phyloP scores from a whole-genome alignment of 2,797 vertebrate species.

The Phylloscopus collybita region DNA sequence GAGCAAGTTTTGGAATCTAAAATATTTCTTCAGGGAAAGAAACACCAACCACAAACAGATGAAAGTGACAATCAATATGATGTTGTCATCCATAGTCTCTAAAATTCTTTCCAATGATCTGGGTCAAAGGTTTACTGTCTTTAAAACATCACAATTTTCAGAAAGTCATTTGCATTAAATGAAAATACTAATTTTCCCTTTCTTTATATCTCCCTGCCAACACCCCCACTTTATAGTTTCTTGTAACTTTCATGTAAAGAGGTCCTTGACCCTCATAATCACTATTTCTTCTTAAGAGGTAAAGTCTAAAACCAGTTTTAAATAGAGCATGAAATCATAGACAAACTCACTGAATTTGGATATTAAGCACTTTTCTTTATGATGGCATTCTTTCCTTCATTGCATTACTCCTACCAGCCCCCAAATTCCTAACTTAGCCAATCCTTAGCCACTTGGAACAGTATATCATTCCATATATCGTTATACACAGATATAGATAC shows the following conservation, averaged over 20 bases:
- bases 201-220: background rate
- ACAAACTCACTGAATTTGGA: background rate
- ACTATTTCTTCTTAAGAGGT: background rate
- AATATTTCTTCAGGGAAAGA: background rate
- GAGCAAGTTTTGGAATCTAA: background rate
- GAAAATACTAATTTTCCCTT: background rate
- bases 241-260: background rate
- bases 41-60: background rate
- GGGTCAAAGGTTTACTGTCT: background rate
- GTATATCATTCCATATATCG: background rate
- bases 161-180: background rate
- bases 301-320: background rate
- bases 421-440: background rate
- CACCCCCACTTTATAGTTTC: background rate
- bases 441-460: background rate
- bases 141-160: background rate
- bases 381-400: background rate
- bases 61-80: background rate
- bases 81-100: background rate
- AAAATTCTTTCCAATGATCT: background rate
- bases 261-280: background rate
- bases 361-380: background rate
- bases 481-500: background rate
- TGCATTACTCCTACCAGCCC: background rate
- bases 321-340: background rate